These are phyloP conservation scores for Tragelaphus scriptus DNA, from an alignment of 2,113 vertebrate genomes.

Conservation along the genomic window DNA sequence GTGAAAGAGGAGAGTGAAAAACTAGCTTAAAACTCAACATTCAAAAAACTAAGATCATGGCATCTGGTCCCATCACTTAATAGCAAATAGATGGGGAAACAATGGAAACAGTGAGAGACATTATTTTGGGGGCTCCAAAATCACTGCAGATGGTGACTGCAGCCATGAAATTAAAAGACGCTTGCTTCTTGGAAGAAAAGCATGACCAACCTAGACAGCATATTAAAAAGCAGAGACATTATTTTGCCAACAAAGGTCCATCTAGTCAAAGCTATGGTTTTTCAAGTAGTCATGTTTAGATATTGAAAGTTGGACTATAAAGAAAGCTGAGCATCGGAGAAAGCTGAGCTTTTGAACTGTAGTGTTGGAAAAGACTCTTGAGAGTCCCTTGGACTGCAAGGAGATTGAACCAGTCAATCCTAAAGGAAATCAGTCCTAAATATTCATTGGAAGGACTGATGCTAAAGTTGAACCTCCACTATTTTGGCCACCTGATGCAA, in stretches of 20 bases:
- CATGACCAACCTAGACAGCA: neutral
- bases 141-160: neutral
- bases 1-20: neutral
- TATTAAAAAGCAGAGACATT: neutral
- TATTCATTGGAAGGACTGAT: neutral
- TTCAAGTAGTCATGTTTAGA: neutral
- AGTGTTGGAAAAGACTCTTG: neutral
- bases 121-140: neutral
- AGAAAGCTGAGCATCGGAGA: neutral
- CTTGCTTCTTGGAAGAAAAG: no score
- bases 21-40: neutral
- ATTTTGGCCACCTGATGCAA: neutral
- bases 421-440: neutral
- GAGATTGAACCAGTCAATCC: neutral
- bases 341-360: neutral
- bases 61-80: neutral
- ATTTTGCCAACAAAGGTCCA: neutral
- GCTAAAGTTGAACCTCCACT: neutral
- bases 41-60: neutral
- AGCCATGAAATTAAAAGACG: no score
- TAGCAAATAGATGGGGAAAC: neutral
- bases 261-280: neutral
- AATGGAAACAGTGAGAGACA: neutral
- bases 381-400: neutral
- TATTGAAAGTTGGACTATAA: neutral